Evolutionary conservation across 1,140 invertebrate species (phyloP).

Genomic region (Manduca sexta): DNA sequence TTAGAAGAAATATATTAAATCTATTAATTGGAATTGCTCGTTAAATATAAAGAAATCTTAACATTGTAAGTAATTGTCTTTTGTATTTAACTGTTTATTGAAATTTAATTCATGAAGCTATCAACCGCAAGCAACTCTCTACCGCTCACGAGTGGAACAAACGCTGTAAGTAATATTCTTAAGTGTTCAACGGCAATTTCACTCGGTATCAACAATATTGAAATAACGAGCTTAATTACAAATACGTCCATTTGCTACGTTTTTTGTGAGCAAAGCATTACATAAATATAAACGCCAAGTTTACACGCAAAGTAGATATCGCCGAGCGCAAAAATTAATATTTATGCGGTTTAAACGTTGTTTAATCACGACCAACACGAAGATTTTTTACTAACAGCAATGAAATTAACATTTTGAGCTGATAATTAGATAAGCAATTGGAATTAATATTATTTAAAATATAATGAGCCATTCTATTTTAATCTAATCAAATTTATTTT

Average conservation of each 20-base stretch:
- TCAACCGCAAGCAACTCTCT: too few species aligned
- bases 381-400: constrained; percentile 17
- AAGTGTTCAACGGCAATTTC: too few species aligned
- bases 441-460: not conserved
- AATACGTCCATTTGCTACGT: not conserved
- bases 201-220: too few species aligned
- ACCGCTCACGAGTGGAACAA: too few species aligned
- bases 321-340: constrained; percentile 34
- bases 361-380: constrained; percentile 44
- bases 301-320: constrained; percentile 36
- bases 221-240: not conserved
- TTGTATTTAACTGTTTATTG: too few species aligned
- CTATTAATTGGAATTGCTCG: too few species aligned
- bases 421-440: not conserved
- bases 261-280: constrained; percentile 12
- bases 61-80: too few species aligned
- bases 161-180: too few species aligned
- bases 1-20: too few species aligned
- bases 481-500: too few species aligned
- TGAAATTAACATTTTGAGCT: not conserved
- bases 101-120: too few species aligned
- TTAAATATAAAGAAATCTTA: too few species aligned
- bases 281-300: constrained; percentile 27
- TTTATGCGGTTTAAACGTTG: constrained; percentile 55
- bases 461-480: not conserved